Evolutionary conservation across 2,797 vertebrate species (phyloP), one percentile per base, ranked within the genome.

Genomic region (Betta splendens): DNA sequence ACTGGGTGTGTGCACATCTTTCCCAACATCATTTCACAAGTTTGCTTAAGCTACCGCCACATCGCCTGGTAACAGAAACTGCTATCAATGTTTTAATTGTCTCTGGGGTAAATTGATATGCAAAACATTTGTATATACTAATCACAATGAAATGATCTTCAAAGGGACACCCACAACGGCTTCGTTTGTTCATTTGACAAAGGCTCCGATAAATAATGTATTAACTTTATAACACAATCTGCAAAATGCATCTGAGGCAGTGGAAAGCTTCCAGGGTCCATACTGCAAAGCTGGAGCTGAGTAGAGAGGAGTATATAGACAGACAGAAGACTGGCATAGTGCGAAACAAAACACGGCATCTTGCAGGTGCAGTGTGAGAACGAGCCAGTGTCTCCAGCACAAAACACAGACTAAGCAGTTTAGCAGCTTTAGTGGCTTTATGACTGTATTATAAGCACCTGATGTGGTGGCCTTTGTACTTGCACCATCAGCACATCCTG

Each of bases 381-480:
- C 58, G 22, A 35, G 38, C 33, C 36, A 40, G 33, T 0, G 5
- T 50, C 33, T 58, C 17, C 32, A 39, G 28, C 17, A 52, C 22
- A 65, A 82, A 79, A 44, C 10, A 72, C 62, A 64, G 13, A 71
- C 45, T 29, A 56, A 75, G 73, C 77, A 77, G 46, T 77, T 62
- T 63, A 35, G 52, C 52, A 60, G 52, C 54, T 25, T 42, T n/a
- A 32, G 56, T 58, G 73, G 43, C 53, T 70, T 72, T 46, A 67
- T 68, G 70, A 65, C 62, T 60, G 38, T 32, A 77, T 73, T 74
- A 79, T 72, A 76, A 75, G 59, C 58, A 80, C 47, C 53, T 74
- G 53, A 64, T 49, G 52, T 28, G 25, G 32, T 47, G 66, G 64
- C 60, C 62, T 84, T 70, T 77, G 68, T 55, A 64, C 69, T 12